Evolutionary conservation across 30 jellyfish, hydroid and myxozoan species (phyloP), one percentile per base, ranked within the genome.

Genomic region (Turritopsis dohrnii): DNA sequence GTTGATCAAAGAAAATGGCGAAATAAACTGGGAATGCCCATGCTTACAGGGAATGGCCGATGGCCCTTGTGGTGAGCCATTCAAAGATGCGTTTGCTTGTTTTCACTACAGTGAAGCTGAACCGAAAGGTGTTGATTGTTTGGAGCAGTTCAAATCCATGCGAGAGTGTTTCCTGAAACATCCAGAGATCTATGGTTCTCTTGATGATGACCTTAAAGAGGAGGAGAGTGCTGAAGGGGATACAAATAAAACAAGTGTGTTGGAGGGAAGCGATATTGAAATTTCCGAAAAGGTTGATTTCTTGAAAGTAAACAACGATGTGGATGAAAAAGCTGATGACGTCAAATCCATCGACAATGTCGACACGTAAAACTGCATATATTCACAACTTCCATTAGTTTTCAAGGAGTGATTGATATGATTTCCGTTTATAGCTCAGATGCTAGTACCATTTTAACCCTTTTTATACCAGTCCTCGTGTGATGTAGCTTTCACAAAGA

Each of bases 41-140:
- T 95, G 99, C 81, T 79, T 95, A 31, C 97, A 91, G 77, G 99
- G 99, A 72, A 89, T 95, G 97, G 97, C 98, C 29, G 96, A 95
- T 85, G 97, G 99, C 0, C 97, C 97, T 52, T 95, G 99, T 69
- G 99, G 99, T 3, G 94, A 89, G 65, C 92, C 89, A 71, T 95
- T 95, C 84, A 90, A 75, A 76, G 91, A 79, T 23, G 98, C 99
- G 13, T 90, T 95, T 79, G 84, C 97, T 0, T 95, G 99, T 83
- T 95, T 95, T 81, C 99, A 94, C 75, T 89, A 84, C 76, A 88
- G 96, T 83, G 96, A 94, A 52, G 96, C 99, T 22, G 99, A 94
- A 23, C 99, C 96, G 24, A 94, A 94, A 74, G 99, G 99, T 0
- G 81, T 96, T 0, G 96, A 94, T 79, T 94, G 99, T 84, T 89